Conservation (phyloP, 2,888 invertebrate species). For the Lasioglossum malachurum region DNA sequence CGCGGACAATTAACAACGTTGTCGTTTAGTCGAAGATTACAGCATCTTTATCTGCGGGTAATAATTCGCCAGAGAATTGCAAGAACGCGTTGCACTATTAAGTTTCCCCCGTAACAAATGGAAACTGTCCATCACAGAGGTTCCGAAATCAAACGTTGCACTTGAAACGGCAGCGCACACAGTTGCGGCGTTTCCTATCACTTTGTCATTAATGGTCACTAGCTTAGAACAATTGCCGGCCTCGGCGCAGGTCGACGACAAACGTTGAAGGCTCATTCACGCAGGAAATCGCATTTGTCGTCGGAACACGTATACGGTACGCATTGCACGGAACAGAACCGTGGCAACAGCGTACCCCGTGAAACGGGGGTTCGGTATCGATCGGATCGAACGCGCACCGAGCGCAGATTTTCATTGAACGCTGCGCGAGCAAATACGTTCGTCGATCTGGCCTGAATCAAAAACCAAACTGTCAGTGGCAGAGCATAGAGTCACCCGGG, state of each 20-base stretch:
- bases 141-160: background rate
- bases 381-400: constrained; percentile 24
- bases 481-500: constrained; percentile 1
- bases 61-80: background rate
- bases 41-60: background rate
- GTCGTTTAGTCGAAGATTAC: no score
- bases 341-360: background rate
- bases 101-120: background rate
- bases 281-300: background rate
- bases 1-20: no score
- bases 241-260: background rate
- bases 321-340: background rate
- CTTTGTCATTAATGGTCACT: constrained; percentile 1
- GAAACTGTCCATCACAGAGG: background rate
- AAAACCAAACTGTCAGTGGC: constrained; percentile 58
- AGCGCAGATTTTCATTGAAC: constrained; percentile 52
- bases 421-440: constrained; percentile 52
- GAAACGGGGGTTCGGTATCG: constrained; percentile 47
- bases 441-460: constrained; percentile 54
- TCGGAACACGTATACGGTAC: background rate
- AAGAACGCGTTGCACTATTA: background rate
- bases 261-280: background rate
- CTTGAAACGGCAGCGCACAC: background rate
- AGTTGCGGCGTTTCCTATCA: background rate
- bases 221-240: background rate